Evolutionary conservation across 2,888 invertebrate genomes (phyloP).

Genomic region (Galerucella pusilla): DNA sequence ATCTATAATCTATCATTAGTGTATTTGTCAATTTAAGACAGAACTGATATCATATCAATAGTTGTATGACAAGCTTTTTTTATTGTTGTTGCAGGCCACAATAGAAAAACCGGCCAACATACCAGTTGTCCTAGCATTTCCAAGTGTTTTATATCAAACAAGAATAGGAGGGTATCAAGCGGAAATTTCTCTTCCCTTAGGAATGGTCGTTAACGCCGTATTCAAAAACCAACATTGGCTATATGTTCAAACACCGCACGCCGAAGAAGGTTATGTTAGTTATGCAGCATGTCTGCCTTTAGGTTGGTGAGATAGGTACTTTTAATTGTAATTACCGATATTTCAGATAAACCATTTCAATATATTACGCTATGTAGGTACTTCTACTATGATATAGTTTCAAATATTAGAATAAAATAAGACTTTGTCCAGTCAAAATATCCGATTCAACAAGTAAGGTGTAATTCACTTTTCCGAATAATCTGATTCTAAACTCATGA

Average conservation of each 20-base stretch:
- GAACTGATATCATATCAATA: too few species aligned
- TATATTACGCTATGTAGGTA: too few species aligned
- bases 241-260: slow-evolving; percentile 87
- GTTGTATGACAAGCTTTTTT: too few species aligned
- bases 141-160: slow-evolving; percentile 80
- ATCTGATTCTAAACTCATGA: too few species aligned
- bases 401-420: too few species aligned
- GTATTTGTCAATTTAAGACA: too few species aligned
- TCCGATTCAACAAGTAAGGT: too few species aligned
- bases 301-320: slow-evolving; percentile 64
- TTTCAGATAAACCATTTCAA: background rate
- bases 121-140: slow-evolving; percentile 83
- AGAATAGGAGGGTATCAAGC: slow-evolving; percentile 75
- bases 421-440: too few species aligned
- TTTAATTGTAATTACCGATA: background rate
- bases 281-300: slow-evolving; percentile 82
- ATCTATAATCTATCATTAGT: too few species aligned
- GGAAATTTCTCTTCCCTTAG: slow-evolving; percentile 78
- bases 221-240: slow-evolving; percentile 88
- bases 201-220: slow-evolving; percentile 88
- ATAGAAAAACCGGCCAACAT: slow-evolving; percentile 86
- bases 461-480: too few species aligned
- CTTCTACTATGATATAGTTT: too few species aligned
- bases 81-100: slow-evolving; percentile 69
- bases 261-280: slow-evolving; percentile 84